A percentile compares a stretch with the other conserved stretches of the same genome.
Evolutionary conservation across 2,888 invertebrate genomes (phyloP).

Genomic region (Antitype chi): DNA sequence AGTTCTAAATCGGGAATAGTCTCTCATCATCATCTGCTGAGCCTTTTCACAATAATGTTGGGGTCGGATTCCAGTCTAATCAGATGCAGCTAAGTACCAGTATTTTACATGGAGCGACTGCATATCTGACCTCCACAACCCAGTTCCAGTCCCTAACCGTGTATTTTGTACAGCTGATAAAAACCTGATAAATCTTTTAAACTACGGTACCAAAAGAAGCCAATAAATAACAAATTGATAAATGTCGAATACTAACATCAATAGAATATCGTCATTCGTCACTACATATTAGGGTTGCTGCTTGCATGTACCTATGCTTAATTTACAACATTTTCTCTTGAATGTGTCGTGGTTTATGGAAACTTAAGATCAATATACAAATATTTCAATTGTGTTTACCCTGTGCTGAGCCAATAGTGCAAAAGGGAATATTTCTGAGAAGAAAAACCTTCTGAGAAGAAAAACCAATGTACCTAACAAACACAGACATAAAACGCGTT

Average conservation of each 20-base stretch:
- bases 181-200: not conserved
- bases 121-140: no score
- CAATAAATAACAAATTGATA: not conserved
- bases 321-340: not conserved
- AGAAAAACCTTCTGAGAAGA: not conserved
- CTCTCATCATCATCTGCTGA: no score
- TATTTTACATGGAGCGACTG: no score
- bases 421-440: not conserved
- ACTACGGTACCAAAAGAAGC: not conserved
- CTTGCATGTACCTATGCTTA: not conserved
- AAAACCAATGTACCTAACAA: not conserved
- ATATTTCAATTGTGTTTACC: not conserved
- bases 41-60: no score
- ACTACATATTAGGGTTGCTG: not conserved
- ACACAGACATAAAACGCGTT: not conserved
- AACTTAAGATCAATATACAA: not conserved
- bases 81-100: no score
- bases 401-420: not conserved
- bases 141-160: no score
- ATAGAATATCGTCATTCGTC: not conserved
- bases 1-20: not conserved
- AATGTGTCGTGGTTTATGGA: conserved; percentile 5
- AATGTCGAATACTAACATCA: not conserved
- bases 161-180: not conserved
- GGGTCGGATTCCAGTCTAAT: no score